These are phyloP conservation scores for Zelleria hepariella DNA, from an alignment of 2,888 invertebrate genomes.

Conservation along the genomic window DNA sequence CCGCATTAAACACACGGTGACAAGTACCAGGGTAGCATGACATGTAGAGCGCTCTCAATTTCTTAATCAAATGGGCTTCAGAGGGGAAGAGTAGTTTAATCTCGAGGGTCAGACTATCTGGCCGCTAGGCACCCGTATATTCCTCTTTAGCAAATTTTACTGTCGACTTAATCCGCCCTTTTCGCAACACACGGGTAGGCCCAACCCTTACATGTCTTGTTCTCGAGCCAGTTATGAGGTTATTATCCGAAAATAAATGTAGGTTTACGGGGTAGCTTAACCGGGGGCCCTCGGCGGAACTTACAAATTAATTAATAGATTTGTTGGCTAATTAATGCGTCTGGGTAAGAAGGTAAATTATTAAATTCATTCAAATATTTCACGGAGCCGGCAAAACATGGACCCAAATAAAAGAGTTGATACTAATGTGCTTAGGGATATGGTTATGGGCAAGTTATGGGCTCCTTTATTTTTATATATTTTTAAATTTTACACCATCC, in stretches of 20 bases:
- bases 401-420: too few relatives aligned
- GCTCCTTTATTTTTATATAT: too few relatives aligned
- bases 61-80: not conserved
- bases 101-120: conserved; percentile 26
- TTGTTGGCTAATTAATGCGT: conserved; percentile 15
- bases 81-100: not conserved
- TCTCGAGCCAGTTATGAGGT: conserved; percentile 49
- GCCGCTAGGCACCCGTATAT: conserved; percentile 54
- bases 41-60: conserved; percentile 15
- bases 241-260: conserved; percentile 65
- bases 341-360: conserved; percentile 4
- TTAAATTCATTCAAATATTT: not conserved
- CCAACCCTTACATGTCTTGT: conserved; percentile 54
- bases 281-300: conserved; percentile 28
- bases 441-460: too few relatives aligned
- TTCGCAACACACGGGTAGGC: conserved; percentile 32
- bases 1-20: conserved; percentile 34
- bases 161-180: conserved; percentile 61
- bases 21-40: conserved; percentile 26
- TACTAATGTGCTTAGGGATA: too few relatives aligned
- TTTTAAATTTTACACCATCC: too few relatives aligned
- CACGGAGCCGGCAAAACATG: too few relatives aligned
- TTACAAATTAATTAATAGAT: conserved; percentile 49
- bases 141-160: conserved; percentile 69
- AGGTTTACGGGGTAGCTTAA: conserved; percentile 48